These are phyloP conservation scores for Oncorhynchus kisutch DNA, from an alignment of 2,113 vertebrate species.

Conservation along the genomic window DNA sequence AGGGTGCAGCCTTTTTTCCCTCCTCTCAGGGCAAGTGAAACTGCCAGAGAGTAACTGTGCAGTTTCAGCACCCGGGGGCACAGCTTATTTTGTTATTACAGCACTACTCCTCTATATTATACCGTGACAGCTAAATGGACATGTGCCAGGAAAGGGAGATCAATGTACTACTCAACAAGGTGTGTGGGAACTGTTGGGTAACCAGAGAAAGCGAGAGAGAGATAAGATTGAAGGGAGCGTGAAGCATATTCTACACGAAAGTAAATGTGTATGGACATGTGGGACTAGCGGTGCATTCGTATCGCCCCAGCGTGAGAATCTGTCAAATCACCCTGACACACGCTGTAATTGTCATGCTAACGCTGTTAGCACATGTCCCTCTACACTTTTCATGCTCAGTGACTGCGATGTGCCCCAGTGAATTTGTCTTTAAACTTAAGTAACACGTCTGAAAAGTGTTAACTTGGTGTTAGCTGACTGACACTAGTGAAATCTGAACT, in stretches of 20 bases:
- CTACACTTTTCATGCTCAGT: not conserved
- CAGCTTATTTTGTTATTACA: conserved; percentile 67
- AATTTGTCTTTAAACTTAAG: conserved; percentile 19
- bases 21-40: conserved; percentile 57
- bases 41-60: conserved; percentile 57
- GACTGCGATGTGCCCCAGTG: conserved; percentile 8
- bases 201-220: not conserved
- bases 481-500: conserved; percentile 32
- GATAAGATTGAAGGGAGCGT: conserved; percentile 20
- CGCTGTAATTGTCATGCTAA: conserved; percentile 12
- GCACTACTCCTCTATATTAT: conserved; percentile 54
- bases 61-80: conserved; percentile 69
- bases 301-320: conserved; percentile 54
- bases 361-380: conserved; percentile 41
- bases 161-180: conserved; percentile 34
- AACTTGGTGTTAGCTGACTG: conserved; percentile 30
- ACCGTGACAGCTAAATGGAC: conserved; percentile 57
- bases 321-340: conserved; percentile 44
- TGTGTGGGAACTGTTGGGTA: conserved; percentile 61
- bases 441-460: conserved; percentile 10
- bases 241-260: conserved; percentile 6
- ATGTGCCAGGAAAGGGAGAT: conserved; percentile 45
- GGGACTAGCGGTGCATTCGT: conserved; percentile 20
- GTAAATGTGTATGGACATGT: conserved; percentile 51
- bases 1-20: conserved; percentile 8